A percentile compares a stretch with the other conserved stretches of the same genome.
These are phyloP conservation scores for Exaiptasia diaphana DNA, from an alignment of 64 coral and sea anemone genomes.

Conservation along the genomic window DNA sequence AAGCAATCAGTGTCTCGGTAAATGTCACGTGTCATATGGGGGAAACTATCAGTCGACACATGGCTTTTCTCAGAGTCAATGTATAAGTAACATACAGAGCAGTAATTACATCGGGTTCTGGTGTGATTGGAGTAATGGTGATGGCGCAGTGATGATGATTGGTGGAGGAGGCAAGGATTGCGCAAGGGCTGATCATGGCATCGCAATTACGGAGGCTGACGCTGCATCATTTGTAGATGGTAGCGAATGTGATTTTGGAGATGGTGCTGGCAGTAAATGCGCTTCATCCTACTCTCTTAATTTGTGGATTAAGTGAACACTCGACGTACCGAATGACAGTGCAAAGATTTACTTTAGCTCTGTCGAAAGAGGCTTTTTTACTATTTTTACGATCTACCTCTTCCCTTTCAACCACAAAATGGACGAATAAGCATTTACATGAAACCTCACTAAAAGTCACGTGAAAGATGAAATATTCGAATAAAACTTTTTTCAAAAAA, in stretches of 20 bases:
- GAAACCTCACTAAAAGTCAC: no score
- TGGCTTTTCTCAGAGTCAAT: background rate
- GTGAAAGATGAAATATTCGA: no score
- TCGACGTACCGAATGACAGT: no score
- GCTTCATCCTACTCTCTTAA: background rate
- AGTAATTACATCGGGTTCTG: conserved; percentile 31
- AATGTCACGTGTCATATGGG: background rate
- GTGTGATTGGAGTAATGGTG: background rate
- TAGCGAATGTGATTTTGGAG: conserved; percentile 10
- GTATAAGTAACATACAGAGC: conserved; percentile 5
- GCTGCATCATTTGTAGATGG: background rate
- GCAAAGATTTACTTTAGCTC: no score
- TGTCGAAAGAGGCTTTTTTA: no score
- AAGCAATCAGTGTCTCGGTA: background rate
- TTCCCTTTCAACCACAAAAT: no score
- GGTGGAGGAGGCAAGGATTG: conserved; percentile 8
- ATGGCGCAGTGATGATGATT: conserved; percentile 38
- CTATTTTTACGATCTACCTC: no score
- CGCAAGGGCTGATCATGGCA: background rate
- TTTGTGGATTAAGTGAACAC: conserved; percentile 1
- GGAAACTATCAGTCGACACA: background rate
- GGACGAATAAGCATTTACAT: no score
- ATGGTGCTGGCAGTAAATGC: background rate
- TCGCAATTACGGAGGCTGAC: background rate
- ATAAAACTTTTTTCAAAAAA: no score